Evolutionary conservation across 1,140 invertebrate genomes (phyloP).

Genomic region (Zaprionus tsacasi): DNA sequence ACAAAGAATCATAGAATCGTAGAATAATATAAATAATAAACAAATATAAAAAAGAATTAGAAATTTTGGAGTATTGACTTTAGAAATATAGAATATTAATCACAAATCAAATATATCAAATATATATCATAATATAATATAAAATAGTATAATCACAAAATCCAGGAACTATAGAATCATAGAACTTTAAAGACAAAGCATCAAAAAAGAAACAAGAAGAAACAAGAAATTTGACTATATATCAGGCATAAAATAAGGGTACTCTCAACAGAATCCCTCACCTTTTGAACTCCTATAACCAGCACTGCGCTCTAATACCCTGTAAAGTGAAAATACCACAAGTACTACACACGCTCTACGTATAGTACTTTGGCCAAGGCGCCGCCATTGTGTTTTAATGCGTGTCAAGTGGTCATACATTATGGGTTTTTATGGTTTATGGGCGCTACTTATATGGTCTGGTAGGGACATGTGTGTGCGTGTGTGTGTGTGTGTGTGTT

Average conservation of each 20-base stretch:
- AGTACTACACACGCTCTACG: neutral
- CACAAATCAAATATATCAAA: neutral
- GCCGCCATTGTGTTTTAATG: conserved; percentile 57
- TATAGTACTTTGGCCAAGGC: conserved; percentile 20
- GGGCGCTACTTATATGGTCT: conserved; percentile 59
- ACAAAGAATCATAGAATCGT: too few relatives aligned
- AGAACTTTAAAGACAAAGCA: too few relatives aligned
- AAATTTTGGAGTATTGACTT: neutral
- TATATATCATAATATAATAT: too few relatives aligned
- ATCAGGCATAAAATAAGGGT: neutral
- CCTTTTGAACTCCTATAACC: neutral
- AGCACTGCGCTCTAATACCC: neutral
- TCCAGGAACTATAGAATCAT: too few relatives aligned
- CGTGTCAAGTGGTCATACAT: conserved; percentile 78
- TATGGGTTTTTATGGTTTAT: conserved; percentile 73
- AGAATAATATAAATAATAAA: too few relatives aligned
- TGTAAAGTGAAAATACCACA: conserved; percentile 11
- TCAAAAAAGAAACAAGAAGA: too few relatives aligned
- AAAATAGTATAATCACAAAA: too few relatives aligned
- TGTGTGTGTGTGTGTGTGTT: too few relatives aligned
- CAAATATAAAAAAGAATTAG: too few relatives aligned
- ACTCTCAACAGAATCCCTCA: neutral
- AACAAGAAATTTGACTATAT: too few relatives aligned
- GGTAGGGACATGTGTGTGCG: conserved; percentile 9
- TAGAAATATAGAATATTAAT: neutral